These are phyloP conservation scores for Centruroides vittatus DNA, from an alignment of 1,140 invertebrate species.

Conservation along the genomic window DNA sequence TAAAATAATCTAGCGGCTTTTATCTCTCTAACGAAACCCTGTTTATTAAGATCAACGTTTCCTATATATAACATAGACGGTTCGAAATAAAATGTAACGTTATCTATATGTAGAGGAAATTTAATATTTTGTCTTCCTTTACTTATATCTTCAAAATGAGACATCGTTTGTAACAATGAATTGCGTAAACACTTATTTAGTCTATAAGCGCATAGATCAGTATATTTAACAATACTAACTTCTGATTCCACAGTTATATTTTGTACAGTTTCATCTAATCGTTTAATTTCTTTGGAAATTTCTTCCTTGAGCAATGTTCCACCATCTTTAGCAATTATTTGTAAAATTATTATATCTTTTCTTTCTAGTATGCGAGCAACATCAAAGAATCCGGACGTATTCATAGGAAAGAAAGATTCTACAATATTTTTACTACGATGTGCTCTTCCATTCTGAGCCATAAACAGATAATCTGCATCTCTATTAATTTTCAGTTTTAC, in stretches of 20 bases:
- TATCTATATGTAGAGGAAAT: constrained; percentile 77
- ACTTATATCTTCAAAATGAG: constrained; percentile 57
- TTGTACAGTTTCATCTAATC: constrained; percentile 57
- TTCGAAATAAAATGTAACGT: constrained; percentile 64
- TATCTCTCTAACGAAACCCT: constrained; percentile 62
- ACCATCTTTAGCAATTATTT: constrained; percentile 66
- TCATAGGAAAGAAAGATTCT: constrained; percentile 67
- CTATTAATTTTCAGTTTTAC: not conserved
- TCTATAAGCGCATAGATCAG: constrained; percentile 69
- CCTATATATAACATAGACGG: constrained; percentile 75
- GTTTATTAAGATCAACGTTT: constrained; percentile 54
- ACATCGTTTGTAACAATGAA: constrained; percentile 65
- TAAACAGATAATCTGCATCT: constrained; percentile 83
- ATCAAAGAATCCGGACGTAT: constrained; percentile 69
- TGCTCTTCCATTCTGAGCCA: constrained; percentile 62
- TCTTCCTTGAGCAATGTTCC: constrained; percentile 57
- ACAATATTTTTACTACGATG: constrained; percentile 58
- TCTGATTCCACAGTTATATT: constrained; percentile 52
- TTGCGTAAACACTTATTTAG: constrained; percentile 63
- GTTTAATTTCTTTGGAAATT: constrained; percentile 60
- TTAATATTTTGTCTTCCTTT: constrained; percentile 54
- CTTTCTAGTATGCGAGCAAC: constrained; percentile 69
- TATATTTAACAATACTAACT: constrained; percentile 50
- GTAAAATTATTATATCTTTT: constrained; percentile 74
- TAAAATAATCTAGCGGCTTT: constrained; percentile 72